These are phyloP conservation scores for Myripristis jacobus DNA, from an alignment of 2,797 vertebrate genomes.

Conservation along the genomic window DNA sequence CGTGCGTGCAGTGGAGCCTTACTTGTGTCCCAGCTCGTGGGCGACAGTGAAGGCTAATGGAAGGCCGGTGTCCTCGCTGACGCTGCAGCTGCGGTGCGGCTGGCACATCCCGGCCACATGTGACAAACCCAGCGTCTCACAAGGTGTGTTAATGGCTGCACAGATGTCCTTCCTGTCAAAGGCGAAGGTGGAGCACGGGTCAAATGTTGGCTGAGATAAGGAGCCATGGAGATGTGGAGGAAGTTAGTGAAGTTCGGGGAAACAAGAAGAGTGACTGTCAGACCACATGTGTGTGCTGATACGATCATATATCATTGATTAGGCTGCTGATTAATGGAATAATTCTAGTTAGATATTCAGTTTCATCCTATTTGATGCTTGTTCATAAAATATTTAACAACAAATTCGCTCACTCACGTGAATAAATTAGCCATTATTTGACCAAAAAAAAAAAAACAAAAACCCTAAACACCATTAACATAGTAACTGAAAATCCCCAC, in stretches of 20 bases:
- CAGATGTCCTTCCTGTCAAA: conserved; percentile 94
- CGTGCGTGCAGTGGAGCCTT: conserved; percentile 54
- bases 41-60: conserved; percentile 95
- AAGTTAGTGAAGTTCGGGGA: background rate
- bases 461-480: no score
- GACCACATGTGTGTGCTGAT: no score
- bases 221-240: background rate
- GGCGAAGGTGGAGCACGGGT: background rate
- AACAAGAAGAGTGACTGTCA: no score
- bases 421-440: no score
- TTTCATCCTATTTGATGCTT: no score
- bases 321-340: no score
- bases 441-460: no score
- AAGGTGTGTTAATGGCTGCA: conserved; percentile 90
- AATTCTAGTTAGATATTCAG: no score
- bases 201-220: background rate
- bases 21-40: conserved; percentile 98
- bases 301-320: no score
- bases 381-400: no score
- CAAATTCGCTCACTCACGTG: no score
- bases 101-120: conserved; percentile 98
- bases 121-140: conserved; percentile 96
- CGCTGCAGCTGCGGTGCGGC: conserved; percentile 93
- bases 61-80: conserved; percentile 96
- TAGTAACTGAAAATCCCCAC: no score